Evolutionary conservation across 2,113 vertebrate genomes (phyloP), one percentile per base, ranked within the genome.

Genomic region (Cottus gobio): DNA sequence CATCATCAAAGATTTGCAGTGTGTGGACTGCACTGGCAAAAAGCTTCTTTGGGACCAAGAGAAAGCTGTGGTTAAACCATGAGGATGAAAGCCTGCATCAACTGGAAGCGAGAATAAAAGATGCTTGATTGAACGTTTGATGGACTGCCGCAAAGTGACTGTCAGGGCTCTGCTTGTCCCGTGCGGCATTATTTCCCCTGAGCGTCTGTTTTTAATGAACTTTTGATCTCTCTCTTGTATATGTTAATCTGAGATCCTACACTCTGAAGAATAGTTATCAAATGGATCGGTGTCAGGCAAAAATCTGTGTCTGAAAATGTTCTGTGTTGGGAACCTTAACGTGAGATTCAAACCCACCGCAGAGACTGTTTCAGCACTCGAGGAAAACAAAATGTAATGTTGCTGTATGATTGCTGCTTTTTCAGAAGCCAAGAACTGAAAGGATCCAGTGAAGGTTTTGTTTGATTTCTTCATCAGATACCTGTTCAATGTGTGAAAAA

Each of bases 401-500:
- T 56, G 34, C 64, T 54, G 31, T 56, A 39, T 36, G 28, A 71
- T 9, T 69, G 31, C 31, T 30, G 24, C 18, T 18, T 66, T 70
- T 62, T 80, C 80, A 15, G 18, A 67, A 0, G 18, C 52, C 46
- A 73, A 66, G 2, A 48, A 48, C 46, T 86, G 83, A 84, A 89
- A 88, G 52, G 26, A 66, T 79, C 70, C 63, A 37, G 71, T 86
- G 77, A 77, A 44, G 71, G 57, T 89, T 60, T 73, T 28, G 30
- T 72, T 89, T 48, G 79, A 75, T 88, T 90, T 65, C 83, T 88
- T 79, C 50, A 84, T 86, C 80, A 84, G 78, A 90, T 86, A 65
- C 74, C 80, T 91, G 87, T 88, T 91, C 78, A 81, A 68, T 89
- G 83, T 90, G 87, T 90, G 63, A 48, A 34, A 31, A 31, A 31